A percentile compares a stretch with the other conserved stretches of the same genome.
These are phyloP conservation scores for Nomada goodeniana DNA, from an alignment of 2,888 invertebrate species.

Conservation along the genomic window DNA sequence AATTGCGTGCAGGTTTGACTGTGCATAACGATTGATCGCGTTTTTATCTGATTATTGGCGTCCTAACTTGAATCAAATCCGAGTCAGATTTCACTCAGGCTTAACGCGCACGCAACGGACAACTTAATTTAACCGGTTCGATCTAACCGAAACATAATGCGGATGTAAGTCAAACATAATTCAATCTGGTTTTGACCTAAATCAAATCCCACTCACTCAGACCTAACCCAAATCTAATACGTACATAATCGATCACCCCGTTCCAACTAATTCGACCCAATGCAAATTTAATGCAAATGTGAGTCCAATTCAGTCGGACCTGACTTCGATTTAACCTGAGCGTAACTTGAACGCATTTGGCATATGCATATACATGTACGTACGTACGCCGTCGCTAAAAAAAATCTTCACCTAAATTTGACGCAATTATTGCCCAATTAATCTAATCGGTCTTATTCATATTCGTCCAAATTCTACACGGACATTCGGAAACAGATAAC, in stretches of 20 bases:
- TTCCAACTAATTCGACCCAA: conserved; percentile 25
- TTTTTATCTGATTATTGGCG: too few relatives aligned
- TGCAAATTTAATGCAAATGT: conserved; percentile 33
- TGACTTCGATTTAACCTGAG: not conserved
- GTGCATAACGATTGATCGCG: too few relatives aligned
- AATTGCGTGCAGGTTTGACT: too few relatives aligned
- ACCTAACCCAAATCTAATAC: conserved; percentile 20
- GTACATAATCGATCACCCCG: conserved; percentile 22
- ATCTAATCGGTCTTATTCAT: not conserved
- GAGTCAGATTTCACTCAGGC: not conserved
- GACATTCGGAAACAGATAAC: not conserved
- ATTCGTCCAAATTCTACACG: not conserved
- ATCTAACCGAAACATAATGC: conserved; percentile 22
- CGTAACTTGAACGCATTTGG: not conserved
- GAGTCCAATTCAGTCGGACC: conserved; percentile 6
- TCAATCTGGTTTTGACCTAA: conserved; percentile 31
- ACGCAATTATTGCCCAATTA: too few relatives aligned
- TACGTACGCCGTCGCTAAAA: not conserved
- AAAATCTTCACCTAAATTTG: not conserved
- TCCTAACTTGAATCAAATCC: not conserved
- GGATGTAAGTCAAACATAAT: conserved; percentile 23
- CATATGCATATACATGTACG: not conserved
- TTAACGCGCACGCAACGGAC: not conserved
- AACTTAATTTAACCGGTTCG: not conserved
- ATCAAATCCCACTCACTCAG: conserved; percentile 8